Evolutionary conservation across 2,113 vertebrate species (phyloP), one percentile per base, ranked within the genome.

Genomic region (Alosa alosa): DNA sequence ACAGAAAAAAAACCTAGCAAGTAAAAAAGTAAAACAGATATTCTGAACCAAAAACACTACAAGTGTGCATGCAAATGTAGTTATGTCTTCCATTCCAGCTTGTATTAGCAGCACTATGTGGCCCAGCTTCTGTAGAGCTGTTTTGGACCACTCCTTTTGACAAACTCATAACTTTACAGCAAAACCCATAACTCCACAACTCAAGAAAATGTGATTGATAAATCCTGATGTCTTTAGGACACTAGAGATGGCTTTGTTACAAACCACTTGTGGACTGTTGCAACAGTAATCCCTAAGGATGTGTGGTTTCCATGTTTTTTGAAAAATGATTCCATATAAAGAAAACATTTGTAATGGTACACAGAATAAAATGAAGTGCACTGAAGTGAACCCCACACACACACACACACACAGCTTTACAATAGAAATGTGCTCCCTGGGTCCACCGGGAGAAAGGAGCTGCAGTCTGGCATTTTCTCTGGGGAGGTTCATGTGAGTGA

Each of bases 321-420:
- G 68, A 75, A 10, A 36, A 25, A 75, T 13, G 0, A 75, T 36
- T 36, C 8, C 7, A 3, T 75, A 36, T 85, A 81, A 85, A 81
- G 55, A 64, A 5, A 13, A n/a, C 39, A 85, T 85, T 86, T 86
- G 85, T 83, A 89, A 83, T 83, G 81, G 85, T 87, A 89, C 84
- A 85, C 81, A 85, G 72, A 57, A 84, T 85, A 83, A 64, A 89
- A 85, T 87, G 72, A 89, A 85, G 84, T 46, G 15, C 81, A 52
- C 10, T 75, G 83, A 82, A 10, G 31, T 8, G 10, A 25, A 13
- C 64, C 31, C 64, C 9, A 9, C 64, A 72, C 64, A 75, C 68
- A 39, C 68, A 75, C 68, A 75, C 68, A 75, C 68, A 75, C 68
- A 75, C 31, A 39, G 47, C 47, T 49, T 49, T 49, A 49, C 47